Conservation (phyloP, 2,797 vertebrate species). For the Oreochromis mossambicus region DNA sequence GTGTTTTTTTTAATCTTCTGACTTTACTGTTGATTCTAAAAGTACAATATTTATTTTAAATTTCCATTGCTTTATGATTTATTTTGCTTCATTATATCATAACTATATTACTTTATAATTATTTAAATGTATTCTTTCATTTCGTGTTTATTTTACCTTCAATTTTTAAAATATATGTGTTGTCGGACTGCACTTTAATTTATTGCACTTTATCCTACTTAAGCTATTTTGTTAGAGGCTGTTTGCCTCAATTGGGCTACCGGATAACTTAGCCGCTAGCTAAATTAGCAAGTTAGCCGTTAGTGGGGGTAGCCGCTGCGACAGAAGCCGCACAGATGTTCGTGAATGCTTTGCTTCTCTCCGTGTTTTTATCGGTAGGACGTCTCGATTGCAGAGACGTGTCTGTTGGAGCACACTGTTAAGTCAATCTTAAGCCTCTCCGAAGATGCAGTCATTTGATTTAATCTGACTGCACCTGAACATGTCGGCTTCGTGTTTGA, state of each 20-base stretch:
- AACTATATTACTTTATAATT: not conserved
- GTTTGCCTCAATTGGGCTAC: not conserved
- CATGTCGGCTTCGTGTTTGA: not conserved
- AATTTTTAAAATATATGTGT: not conserved
- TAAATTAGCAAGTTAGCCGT: not conserved
- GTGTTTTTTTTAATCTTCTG: not conserved
- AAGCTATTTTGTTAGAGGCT: not conserved
- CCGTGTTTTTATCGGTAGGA: not conserved
- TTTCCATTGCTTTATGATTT: not conserved
- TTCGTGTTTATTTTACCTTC: not conserved
- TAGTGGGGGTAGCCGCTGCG: not conserved
- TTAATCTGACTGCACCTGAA: not conserved
- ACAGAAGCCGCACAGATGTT: not conserved
- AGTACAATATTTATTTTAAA: not conserved
- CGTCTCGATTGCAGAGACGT: not conserved
- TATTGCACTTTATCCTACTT: not conserved
- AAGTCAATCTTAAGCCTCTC: fast-evolving
- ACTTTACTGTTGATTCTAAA: not conserved
- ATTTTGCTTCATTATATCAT: not conserved
- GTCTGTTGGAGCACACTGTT: not conserved
- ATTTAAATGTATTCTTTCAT: not conserved
- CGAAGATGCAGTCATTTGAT: not conserved
- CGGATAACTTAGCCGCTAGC: not conserved
- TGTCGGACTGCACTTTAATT: not conserved
- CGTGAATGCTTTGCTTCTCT: not conserved